Conservation (phyloP, 2,113 vertebrate species). For the Calonectris borealis region DNA sequence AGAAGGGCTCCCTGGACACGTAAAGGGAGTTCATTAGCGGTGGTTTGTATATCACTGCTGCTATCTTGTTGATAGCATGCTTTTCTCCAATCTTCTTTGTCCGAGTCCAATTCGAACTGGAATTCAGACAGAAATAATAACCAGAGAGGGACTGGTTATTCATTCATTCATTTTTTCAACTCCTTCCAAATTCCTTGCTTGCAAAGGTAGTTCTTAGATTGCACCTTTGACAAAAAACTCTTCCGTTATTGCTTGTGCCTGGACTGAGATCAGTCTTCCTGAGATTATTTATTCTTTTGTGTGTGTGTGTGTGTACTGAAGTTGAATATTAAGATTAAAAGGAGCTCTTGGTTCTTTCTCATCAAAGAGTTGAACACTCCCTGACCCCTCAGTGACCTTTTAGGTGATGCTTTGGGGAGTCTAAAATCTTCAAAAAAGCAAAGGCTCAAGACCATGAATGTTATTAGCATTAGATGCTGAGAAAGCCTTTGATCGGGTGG, state of each 20-base stretch:
- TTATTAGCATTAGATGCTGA: not conserved
- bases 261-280: not conserved
- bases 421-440: not conserved
- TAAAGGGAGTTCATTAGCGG: not conserved
- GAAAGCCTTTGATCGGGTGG: not conserved
- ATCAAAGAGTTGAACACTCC: not conserved
- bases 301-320: not conserved
- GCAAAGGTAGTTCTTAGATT: not conserved
- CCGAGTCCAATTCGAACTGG: not conserved
- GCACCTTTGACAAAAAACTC: not conserved
- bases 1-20: not conserved
- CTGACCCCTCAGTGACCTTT: not conserved
- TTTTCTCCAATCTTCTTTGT: not conserved
- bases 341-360: not conserved
- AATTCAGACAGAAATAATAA: slow-evolving; percentile 36
- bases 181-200: slow-evolving; percentile 27
- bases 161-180: slow-evolving; percentile 13
- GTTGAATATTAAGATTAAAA: not conserved
- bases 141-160: not conserved
- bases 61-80: not conserved
- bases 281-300: not conserved
- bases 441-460: not conserved
- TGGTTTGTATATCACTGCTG: not conserved
- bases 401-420: not conserved
- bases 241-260: not conserved